These are phyloP conservation scores for Dasypus novemcinctus DNA, from an alignment of 2,113 vertebrate genomes.

Conservation along the genomic window DNA sequence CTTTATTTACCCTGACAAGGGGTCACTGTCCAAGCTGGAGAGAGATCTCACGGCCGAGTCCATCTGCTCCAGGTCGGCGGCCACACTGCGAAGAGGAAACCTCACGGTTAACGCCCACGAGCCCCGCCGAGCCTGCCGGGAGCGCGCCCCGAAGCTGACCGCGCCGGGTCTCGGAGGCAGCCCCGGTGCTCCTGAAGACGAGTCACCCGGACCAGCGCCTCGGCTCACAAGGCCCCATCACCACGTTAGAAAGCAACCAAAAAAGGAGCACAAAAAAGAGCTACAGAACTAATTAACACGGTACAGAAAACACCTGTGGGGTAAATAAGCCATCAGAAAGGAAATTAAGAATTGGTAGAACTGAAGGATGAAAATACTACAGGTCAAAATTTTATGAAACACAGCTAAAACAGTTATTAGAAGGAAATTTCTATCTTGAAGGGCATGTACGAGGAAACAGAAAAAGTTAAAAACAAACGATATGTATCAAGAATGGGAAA, in stretches of 20 bases:
- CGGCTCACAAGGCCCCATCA: background rate
- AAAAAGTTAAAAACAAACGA: background rate
- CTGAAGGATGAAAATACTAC: background rate
- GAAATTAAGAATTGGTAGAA: background rate
- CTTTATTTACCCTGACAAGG: conserved; percentile 57
- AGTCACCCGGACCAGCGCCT: background rate
- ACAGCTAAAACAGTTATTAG: background rate
- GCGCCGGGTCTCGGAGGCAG: background rate
- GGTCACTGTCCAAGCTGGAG: conserved; percentile 3
- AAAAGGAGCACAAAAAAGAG: background rate
- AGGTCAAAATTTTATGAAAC: conserved; percentile 6
- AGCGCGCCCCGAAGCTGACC: background rate
- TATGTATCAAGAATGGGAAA: background rate
- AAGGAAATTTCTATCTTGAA: background rate
- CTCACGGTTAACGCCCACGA: background rate
- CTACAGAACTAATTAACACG: background rate
- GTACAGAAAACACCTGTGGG: background rate
- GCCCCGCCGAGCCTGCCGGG: background rate
- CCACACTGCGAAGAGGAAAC: conserved; percentile 30
- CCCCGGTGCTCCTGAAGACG: background rate
- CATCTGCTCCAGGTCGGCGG: background rate
- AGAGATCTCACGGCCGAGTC: background rate
- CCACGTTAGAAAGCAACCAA: background rate
- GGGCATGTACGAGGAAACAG: background rate
- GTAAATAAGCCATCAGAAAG: background rate